Conservation (phyloP, 2,113 vertebrate species). For the Gnathonemus echidnorhynchus region DNA sequence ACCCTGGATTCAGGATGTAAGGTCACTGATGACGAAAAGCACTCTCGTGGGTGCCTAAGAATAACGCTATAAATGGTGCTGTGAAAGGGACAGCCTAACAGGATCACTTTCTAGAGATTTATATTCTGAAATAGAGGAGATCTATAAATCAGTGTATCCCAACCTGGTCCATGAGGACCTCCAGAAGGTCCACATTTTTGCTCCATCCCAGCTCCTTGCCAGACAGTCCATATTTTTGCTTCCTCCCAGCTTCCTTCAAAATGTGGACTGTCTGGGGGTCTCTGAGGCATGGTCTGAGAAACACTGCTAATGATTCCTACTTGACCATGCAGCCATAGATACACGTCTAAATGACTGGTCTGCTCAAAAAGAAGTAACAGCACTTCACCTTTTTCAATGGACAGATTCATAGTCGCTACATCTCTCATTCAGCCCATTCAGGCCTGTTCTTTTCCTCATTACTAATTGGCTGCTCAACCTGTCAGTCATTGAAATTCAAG, state of each 20-base stretch:
- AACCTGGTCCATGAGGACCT: background rate
- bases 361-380: background rate
- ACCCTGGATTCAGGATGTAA: constrained; percentile 25
- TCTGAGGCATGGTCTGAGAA: background rate
- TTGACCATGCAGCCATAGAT: background rate
- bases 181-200: background rate
- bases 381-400: background rate
- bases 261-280: background rate
- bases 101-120: background rate
- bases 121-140: background rate
- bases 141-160: background rate
- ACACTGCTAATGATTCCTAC: background rate
- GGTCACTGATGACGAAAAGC: background rate
- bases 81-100: background rate
- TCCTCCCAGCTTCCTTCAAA: background rate
- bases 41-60: background rate
- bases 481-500: background rate
- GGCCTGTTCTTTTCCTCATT: background rate
- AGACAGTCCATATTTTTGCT: background rate
- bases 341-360: background rate
- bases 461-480: background rate
- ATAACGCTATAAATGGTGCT: background rate
- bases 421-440: background rate
- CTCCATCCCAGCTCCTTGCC: background rate
- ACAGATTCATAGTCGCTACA: background rate